Conservation (phyloP, 2,797 vertebrate species). For the Gorsachius magnificus region DNA sequence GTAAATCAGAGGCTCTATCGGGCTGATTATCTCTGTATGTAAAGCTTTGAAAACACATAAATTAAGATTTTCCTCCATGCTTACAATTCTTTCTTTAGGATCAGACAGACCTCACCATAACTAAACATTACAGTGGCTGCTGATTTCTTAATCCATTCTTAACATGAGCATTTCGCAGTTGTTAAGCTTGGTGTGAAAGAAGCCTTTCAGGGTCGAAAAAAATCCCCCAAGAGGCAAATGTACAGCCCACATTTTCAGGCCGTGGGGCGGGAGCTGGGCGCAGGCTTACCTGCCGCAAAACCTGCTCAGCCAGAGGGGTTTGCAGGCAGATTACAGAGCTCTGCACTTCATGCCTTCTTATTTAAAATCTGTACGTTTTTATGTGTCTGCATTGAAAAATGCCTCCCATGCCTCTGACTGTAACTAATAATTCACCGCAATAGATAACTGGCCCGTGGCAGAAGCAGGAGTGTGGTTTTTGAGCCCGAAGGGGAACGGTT, state of each 20-base stretch:
- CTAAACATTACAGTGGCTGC: background rate
- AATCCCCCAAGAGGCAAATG: constrained; percentile 15
- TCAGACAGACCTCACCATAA: background rate
- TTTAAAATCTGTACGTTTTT: background rate
- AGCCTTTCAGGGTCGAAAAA: constrained; percentile 14
- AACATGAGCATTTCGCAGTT: background rate
- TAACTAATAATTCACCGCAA: background rate
- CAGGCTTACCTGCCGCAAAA: background rate
- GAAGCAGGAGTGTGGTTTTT: background rate
- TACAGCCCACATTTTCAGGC: constrained; percentile 1
- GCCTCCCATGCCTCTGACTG: background rate
- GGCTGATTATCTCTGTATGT: constrained; percentile 38
- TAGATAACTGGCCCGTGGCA: background rate
- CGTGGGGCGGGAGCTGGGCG: background rate
- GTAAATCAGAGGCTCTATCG: constrained; percentile 32
- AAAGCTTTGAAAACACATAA: constrained; percentile 56
- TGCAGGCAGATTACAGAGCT: background rate
- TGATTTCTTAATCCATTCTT: constrained; percentile 49
- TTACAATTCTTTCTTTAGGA: constrained; percentile 49
- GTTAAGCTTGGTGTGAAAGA: constrained; percentile 50
- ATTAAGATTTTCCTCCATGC: constrained; percentile 44
- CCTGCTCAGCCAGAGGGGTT: background rate
- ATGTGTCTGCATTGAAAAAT: background rate
- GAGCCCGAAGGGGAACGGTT: background rate
- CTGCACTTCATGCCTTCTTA: background rate